Base-by-base conservation (phyloP, 2,113 vertebrate species). In the Otocyon megalotis region DNA sequence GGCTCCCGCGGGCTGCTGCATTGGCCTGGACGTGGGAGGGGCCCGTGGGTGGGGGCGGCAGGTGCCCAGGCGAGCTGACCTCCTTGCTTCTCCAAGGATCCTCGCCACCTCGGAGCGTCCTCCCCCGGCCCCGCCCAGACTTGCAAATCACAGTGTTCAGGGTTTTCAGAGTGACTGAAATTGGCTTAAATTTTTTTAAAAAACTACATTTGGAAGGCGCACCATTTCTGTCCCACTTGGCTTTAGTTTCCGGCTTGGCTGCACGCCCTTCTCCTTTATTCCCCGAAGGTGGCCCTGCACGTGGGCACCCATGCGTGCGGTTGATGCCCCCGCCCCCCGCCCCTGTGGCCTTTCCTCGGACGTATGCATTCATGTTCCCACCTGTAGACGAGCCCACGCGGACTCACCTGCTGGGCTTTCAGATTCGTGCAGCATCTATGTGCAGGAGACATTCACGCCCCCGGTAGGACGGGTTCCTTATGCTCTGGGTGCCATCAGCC, bases 121-220 rank as follows among this genome's bases (percentile, higher is more conserved):
- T 87, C n/a, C 26, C 9, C 13, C 81, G 62, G 96, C 35, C 37
- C 28, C 28, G 50, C 28, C 60, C 94, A 17, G 14, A 50, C 56
- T 95, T 96, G 65, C 43, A 83, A 88, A 32, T 62, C 30, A 67
- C 8, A 80, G 48, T 48, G 65, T 74, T 9, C 32, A 71, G 8
- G 84, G 2, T 74, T 96, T 93, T 93, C 79, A 87, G 37, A 92
- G 43, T 84, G 15, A 74, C 72, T 53, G 88, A 87, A 43, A 62
- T 28, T 69, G 60, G 92, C 69, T 48, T 54, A 56, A 54, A 35
- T 71, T 26, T 74, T 24, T 22, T 14, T 1, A 79, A 58, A 81
- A 30, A 35, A 5, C 32, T 53, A 13, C 37, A 24, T 82, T 69
- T 60, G 16, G 76, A 77, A 88, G 37, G 22, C 30, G 14, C 19